Percentiles rank a stretch among this genome's conserved stretches.
Evolutionary conservation across 2,797 vertebrate genomes (phyloP).

Genomic region (Neosalanx taihuensis): DNA sequence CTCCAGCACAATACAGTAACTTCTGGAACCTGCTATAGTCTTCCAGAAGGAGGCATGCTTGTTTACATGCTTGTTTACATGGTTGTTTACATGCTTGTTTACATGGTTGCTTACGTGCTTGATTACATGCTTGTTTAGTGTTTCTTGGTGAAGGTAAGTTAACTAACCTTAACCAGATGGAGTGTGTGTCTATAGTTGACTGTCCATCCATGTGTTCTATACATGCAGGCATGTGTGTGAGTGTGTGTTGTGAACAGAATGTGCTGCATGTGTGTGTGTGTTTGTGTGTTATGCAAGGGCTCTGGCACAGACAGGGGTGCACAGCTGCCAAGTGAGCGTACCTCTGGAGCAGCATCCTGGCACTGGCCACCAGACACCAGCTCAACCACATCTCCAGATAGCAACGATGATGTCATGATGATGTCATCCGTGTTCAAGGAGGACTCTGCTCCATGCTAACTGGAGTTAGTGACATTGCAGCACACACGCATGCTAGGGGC

Average conservation of each 20-base stretch:
- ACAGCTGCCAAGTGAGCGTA: not conserved
- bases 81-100: too few relatives aligned
- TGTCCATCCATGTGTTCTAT: too few relatives aligned
- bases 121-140: too few relatives aligned
- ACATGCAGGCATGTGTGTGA: not conserved
- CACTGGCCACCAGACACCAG: not conserved
- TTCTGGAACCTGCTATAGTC: too few relatives aligned
- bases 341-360: not conserved
- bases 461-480: not conserved
- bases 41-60: not conserved
- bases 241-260: not conserved
- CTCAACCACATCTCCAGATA: not conserved
- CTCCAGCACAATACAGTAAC: too few relatives aligned
- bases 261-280: not conserved
- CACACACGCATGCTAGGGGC: not conserved
- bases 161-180: not conserved
- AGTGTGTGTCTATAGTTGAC: not conserved
- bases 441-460: too few relatives aligned
- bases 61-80: not conserved
- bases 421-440: not conserved
- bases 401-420: not conserved
- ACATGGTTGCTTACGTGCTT: too few relatives aligned
- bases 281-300: not conserved
- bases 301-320: not conserved
- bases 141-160: not conserved